phyloP scores from a whole-genome alignment of 1,140 invertebrate species.

The Drosophila oshimai region DNA sequence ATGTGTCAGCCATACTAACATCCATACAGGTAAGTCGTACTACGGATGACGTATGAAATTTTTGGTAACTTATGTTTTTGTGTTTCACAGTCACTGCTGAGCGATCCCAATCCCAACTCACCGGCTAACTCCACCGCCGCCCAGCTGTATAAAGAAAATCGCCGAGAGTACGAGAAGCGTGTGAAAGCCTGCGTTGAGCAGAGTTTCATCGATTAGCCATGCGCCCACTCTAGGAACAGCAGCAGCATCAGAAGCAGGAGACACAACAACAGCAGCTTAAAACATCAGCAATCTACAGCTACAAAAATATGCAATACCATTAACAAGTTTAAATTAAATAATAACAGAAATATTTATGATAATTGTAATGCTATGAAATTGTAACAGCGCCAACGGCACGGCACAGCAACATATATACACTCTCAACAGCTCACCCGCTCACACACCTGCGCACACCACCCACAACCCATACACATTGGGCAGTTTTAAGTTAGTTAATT shows the following conservation, averaged over 20 bases:
- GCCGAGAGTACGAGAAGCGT: constrained; percentile 97
- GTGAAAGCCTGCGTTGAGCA: constrained; percentile 98
- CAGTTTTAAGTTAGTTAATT: constrained; percentile 51
- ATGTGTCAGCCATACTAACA: constrained; percentile 99
- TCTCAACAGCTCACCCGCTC: constrained; percentile 6
- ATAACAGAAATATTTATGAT: constrained; percentile 75
- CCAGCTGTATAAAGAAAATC: constrained; percentile 97
- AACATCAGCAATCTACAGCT: constrained; percentile 43
- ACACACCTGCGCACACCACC: constrained; percentile 16
- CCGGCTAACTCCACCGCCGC: constrained; percentile 98
- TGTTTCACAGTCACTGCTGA: constrained; percentile 91
- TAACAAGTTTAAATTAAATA: constrained; percentile 78
- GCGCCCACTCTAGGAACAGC: constrained; percentile 63
- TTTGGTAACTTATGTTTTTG: not conserved
- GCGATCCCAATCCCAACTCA: constrained; percentile 98
- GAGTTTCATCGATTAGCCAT: constrained; percentile 95
- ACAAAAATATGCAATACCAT: constrained; percentile 71
- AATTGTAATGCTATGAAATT: constrained; percentile 73
- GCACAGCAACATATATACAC: constrained; percentile 16
- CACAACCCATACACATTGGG: constrained; percentile 24
- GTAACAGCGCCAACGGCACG: constrained; percentile 63
- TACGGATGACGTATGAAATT: not conserved
- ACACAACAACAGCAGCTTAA: constrained; percentile 37
- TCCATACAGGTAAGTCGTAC: constrained; percentile 89
- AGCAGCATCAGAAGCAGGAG: constrained; percentile 40